These are phyloP conservation scores for Haliclystus octoradiatus DNA, from an alignment of 30 jellyfish, hydroid and myxozoan genomes.

Conservation along the genomic window DNA sequence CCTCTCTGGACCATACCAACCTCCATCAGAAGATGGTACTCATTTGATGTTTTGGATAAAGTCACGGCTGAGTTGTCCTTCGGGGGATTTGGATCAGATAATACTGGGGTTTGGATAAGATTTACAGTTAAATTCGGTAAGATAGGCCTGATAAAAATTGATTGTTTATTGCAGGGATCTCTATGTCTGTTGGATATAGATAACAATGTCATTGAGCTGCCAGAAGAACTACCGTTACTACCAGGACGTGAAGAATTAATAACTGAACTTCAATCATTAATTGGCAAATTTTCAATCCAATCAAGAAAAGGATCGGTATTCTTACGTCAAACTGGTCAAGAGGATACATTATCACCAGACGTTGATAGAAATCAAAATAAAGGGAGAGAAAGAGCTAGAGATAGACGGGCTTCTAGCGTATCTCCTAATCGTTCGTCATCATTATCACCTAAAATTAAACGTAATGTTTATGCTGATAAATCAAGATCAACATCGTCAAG, in stretches of 20 bases:
- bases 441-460: neutral
- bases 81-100: too few species aligned
- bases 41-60: too few species aligned
- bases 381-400: neutral
- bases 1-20: too few species aligned
- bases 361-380: neutral
- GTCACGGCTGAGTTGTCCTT: too few species aligned
- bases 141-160: too few species aligned
- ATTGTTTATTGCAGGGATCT: conserved; percentile 65
- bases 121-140: too few species aligned
- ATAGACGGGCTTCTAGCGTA: neutral
- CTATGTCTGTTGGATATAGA: conserved; percentile 89
- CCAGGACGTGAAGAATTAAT: conserved; percentile 89
- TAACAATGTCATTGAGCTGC: conserved; percentile 70
- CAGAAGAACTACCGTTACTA: conserved; percentile 87
- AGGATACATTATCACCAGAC: neutral
- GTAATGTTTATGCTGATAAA: neutral
- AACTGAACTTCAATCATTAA: conserved; percentile 44
- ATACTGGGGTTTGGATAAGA: too few species aligned
- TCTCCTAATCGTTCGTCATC: neutral
- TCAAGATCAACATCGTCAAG: neutral
- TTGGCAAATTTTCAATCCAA: conserved; percentile 41
- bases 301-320: conserved; percentile 68
- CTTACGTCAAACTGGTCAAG: conserved; percentile 13
- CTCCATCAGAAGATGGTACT: too few species aligned